Conservation (phyloP, 2,888 invertebrate genomes). For the Acrocera orbiculus region DNA sequence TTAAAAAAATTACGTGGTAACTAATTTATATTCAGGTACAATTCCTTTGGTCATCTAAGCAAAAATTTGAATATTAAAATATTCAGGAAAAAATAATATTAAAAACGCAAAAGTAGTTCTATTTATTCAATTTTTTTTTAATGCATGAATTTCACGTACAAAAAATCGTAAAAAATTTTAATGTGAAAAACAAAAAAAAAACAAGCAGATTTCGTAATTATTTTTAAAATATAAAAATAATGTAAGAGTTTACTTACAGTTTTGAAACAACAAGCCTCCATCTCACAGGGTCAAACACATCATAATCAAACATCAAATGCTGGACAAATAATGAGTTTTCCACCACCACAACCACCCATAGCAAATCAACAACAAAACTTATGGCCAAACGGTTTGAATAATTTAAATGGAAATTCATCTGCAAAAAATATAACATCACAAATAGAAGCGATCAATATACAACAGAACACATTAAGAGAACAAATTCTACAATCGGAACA, state of each 20-base stretch:
- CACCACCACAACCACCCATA: conserved; percentile 6
- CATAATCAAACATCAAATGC: conserved; percentile 4
- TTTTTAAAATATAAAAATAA: conserved; percentile 4
- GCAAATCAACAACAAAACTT: conserved; percentile 14
- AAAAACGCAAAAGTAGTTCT: too few relatives aligned
- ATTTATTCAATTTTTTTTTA: too few relatives aligned
- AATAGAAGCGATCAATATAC: conserved; percentile 47
- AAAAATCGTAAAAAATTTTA: too few relatives aligned
- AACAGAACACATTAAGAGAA: conserved; percentile 69
- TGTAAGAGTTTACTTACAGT: conserved; percentile 39
- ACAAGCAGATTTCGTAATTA: not conserved
- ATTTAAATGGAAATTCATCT: conserved; percentile 15
- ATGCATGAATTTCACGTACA: too few relatives aligned
- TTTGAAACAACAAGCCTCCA: conserved; percentile 51
- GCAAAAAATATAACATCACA: conserved; percentile 26
- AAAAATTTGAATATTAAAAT: too few relatives aligned
- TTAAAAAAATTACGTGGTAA: too few relatives aligned
- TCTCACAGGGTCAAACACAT: conserved; percentile 23
- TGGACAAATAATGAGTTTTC: conserved; percentile 7
- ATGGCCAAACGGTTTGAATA: conserved; percentile 1
- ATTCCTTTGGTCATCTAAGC: too few relatives aligned
- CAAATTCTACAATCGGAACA: conserved; percentile 92
- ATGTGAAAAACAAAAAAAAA: too few relatives aligned
- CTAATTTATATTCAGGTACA: too few relatives aligned
- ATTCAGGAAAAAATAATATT: too few relatives aligned